Conservation (phyloP, 2,888 invertebrate species). For the Leptopilina syphax region DNA sequence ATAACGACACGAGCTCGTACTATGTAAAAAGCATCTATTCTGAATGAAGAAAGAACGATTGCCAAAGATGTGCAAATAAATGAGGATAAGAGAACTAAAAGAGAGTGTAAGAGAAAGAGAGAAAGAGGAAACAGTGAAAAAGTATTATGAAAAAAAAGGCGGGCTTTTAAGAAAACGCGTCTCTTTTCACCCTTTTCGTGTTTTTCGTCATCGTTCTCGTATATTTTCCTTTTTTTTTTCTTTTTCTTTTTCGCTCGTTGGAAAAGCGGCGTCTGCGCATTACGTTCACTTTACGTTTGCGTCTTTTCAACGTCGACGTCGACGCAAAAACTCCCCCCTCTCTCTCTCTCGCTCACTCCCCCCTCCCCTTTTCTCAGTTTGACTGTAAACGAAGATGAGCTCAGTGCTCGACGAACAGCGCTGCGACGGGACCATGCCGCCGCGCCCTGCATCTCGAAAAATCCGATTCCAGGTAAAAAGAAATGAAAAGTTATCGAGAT, state of each 20-base stretch:
- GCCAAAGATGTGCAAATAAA: slow-evolving; percentile 20
- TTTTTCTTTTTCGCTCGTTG: slow-evolving; percentile 13
- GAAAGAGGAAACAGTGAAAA: slow-evolving; percentile 30
- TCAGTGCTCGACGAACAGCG: slow-evolving; percentile 75
- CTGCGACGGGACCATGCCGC: slow-evolving; percentile 75
- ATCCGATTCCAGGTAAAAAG: slow-evolving; percentile 71
- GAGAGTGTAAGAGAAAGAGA: slow-evolving; percentile 32
- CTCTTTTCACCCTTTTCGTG: slow-evolving; percentile 26
- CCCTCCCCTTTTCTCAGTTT: slow-evolving; percentile 51
- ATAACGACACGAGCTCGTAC: slow-evolving; percentile 10
- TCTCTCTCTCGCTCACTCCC: slow-evolving; percentile 21
- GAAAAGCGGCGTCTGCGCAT: slow-evolving; percentile 58
- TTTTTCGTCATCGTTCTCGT: neutral
- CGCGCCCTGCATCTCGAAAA: slow-evolving; percentile 72
- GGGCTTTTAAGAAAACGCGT: slow-evolving; percentile 30
- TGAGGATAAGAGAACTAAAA: no score
- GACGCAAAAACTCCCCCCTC: slow-evolving; percentile 54
- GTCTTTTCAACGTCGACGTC: slow-evolving; percentile 74
- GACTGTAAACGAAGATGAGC: slow-evolving; percentile 67
- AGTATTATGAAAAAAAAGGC: slow-evolving; percentile 33
- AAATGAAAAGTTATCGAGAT: slow-evolving; percentile 49
- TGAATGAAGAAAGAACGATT: slow-evolving; percentile 24
- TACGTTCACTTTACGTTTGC: slow-evolving; percentile 56
- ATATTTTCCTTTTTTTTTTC: neutral
- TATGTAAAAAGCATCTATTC: slow-evolving; percentile 15